Base-by-base conservation (phyloP, 2,888 invertebrate genomes). In the Dicyrtomina minuta region DNA sequence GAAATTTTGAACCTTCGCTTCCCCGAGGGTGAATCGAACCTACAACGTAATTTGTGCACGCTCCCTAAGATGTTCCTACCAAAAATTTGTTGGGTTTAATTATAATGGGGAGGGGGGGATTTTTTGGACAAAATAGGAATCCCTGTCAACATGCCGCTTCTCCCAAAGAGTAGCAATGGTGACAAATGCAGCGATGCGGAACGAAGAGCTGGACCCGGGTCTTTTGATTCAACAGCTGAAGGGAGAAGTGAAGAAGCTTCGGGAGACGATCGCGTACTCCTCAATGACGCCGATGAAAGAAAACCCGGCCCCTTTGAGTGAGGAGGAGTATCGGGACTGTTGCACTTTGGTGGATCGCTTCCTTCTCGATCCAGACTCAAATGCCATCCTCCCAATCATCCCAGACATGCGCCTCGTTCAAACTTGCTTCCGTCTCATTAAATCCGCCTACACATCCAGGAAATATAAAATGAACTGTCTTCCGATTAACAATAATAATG, bases 71-170 rank as follows among this genome's bases (percentile, higher is more conserved):
- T n/a, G n/a, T n/a, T n/a, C n/a, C n/a, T n/a, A n/a, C n/a, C n/a
- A n/a, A n/a, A n/a, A n/a, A n/a, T n/a, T n/a, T n/a, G n/a, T n/a
- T n/a, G n/a, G n/a, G n/a, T n/a, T n/a, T n/a, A n/a, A n/a, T n/a
- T n/a, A n/a, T n/a, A n/a, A n/a, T n/a, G n/a, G n/a, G n/a, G n/a
- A n/a, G n/a, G n/a, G n/a, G n/a, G n/a, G n/a, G n/a, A n/a, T n/a
- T 49, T 51, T 51, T 26, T 53, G 6, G 22, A 58, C 24, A 22
- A 6, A 22, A 41, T n/a, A 85, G 85, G 86, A 86, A 81, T 84
- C 85, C 3, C 78, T 86, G 73, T 84, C 85, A 39, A 85, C 85
- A 33, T 86, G 85, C 75, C 82, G 83, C 79, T 86, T 86, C 77
- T 83, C 86, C 2, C 85, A 85, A 75, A 80, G 85, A 72, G 86